Evolutionary conservation across 2,797 vertebrate species (phyloP), one percentile per base, ranked within the genome.

Genomic region (Pteropus rufus): DNA sequence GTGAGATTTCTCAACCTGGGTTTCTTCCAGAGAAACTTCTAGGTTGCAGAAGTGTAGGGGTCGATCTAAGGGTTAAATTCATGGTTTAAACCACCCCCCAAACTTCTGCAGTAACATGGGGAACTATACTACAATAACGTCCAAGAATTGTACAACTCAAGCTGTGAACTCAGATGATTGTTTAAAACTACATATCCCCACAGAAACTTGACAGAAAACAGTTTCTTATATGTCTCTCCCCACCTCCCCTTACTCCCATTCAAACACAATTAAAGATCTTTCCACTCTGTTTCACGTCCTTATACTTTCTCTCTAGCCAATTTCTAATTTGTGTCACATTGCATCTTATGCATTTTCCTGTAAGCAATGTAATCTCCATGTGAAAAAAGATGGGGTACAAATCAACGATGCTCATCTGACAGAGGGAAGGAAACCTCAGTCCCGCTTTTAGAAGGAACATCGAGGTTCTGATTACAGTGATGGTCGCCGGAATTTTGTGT

Each of bases 1-100:
- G 19, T 34, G 26, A 80, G 46, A 31, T 31, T 60, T 7, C 79
- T 29, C 49, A 49, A 31, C 8, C 12, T 44, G 16, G 10, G 14
- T 70, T 65, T 84, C 72, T 87, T 65, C 18, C 24, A 95, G 60
- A 80, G 76, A 95, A 76, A 36, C 60, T 41, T 91, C 64, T 18
- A 41, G 64, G 29, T 18, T 24, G 72, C 19, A 86, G 39, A 56
- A 69, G 6, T 0, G 2, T 18, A 26, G 41, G 29, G n/a, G n/a
- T 54, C 23, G 41, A 70, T 12, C 56, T 44, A 36, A 83, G 31
- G 44, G 31, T 10, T 54, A 6, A 46, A 58, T 79, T 58, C 12
- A 18, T 5, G 21, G n/a, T 49, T 26, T 54, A n/a, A n/a, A 36
- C 39, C 87, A 89, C 3, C 14, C 46, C 46, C 2, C 11, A 87